Base-by-base conservation (phyloP, 2,888 invertebrate genomes). In the Ariolimax columbianus region DNA sequence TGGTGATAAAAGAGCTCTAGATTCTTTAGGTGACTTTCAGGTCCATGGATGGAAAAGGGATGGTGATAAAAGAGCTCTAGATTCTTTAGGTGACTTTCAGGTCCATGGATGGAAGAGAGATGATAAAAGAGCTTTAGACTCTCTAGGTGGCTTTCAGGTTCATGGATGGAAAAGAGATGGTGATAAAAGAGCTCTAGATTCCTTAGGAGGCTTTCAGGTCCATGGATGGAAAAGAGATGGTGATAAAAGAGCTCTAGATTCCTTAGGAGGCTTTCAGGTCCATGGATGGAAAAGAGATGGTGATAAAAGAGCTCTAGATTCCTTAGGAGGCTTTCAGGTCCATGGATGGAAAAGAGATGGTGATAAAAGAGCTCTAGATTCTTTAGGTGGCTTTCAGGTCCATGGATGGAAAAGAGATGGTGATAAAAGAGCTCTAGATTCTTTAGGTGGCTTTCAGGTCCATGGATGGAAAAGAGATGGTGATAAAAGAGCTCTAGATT, bases 131-230 rank as follows among this genome's bases (percentile, higher is more conserved):
- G 36, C 80, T 26, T 36, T 85, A 59, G 82, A 85, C 72, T 77
- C 82, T 9, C 33, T 85, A 30, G 85, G 85, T 43, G 82, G 82
- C 14, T 85, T 85, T 59, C n/a, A 85, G 1, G 85, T 85, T 33
- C 85, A 85, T 55, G 82, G 85, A 1, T 82, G 77, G 82, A 85
- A 85, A 68, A 14, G 83, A 19, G 26, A 72, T 6, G 82, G 11
- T 3, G 59, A 17, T 1, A 87, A 85, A 40, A 51, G 87, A 40
- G 83, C 73, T 47, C 70, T 86, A 55, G 87, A 87, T 66, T 78
- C 86, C 3, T 75, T 87, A 7, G 87, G 85, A 11, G 86, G 85
- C 3, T 86, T 87, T 36, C 66, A 84, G 47, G 86, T 86, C 3
- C 86, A 87, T 66, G 83, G 86, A 40, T 87, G 82, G 82, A 86